Evolutionary conservation across 2,888 invertebrate genomes (phyloP).

Genomic region (Slavum lentiscoides): DNA sequence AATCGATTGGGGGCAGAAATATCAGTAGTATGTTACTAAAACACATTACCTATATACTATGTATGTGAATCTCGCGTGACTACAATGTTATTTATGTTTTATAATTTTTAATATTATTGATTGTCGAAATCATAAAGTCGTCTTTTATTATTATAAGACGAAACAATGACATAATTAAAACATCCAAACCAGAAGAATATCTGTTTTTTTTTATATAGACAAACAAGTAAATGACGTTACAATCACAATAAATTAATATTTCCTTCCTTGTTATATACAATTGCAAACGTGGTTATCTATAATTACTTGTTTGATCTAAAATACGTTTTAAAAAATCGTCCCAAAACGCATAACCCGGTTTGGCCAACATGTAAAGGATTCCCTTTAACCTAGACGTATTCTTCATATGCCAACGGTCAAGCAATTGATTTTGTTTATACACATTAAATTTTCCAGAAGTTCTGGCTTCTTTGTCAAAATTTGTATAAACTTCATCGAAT

Average conservation of each 20-base stretch:
- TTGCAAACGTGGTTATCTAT: neutral
- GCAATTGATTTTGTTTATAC: slow-evolving; percentile 67
- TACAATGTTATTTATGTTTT: no score
- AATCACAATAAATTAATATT: neutral
- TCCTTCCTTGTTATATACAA: neutral
- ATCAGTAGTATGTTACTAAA: no score
- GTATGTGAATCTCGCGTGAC: no score
- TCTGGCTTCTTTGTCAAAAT: slow-evolving; percentile 31
- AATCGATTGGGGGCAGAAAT: no score
- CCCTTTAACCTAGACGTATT: slow-evolving; percentile 67
- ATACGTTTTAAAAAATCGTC: slow-evolving; percentile 57
- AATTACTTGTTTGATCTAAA: slow-evolving; percentile 59
- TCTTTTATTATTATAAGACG: no score
- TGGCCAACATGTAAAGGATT: slow-evolving; percentile 66
- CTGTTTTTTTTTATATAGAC: no score
- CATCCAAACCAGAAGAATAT: no score
- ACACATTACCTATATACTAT: no score
- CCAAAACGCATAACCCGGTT: slow-evolving; percentile 67
- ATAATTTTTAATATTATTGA: no score
- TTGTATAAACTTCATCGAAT: slow-evolving; percentile 49
- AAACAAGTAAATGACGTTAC: no score
- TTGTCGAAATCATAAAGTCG: no score
- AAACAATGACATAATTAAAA: no score
- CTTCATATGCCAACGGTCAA: slow-evolving; percentile 67
- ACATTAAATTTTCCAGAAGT: slow-evolving; percentile 61